Evolutionary conservation across 2,888 invertebrate species (phyloP).

Genomic region (Mythimna loreyi): DNA sequence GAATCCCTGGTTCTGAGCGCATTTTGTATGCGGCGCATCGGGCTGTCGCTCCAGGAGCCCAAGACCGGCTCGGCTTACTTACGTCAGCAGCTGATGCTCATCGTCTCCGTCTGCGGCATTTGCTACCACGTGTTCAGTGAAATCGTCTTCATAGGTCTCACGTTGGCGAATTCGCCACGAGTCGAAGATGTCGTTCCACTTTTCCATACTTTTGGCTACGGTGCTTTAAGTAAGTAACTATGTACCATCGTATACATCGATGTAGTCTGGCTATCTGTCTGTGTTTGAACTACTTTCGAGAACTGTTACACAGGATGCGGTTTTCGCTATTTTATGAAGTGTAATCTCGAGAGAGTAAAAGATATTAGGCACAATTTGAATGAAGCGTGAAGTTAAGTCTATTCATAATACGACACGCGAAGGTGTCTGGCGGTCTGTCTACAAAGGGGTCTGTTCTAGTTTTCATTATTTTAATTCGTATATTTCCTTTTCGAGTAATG

Average conservation of each 20-base stretch:
- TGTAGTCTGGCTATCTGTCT: constrained; percentile 53
- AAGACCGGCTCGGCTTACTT: constrained; percentile 68
- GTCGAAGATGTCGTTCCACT: constrained; percentile 87
- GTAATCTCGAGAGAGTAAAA: constrained; percentile 47
- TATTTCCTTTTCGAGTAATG: constrained; percentile 23
- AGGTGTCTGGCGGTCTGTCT: constrained; percentile 19
- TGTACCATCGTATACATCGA: constrained; percentile 55
- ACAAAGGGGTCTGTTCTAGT: background rate
- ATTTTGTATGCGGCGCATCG: constrained; percentile 82
- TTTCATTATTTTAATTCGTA: constrained; percentile 5
- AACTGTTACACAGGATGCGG: constrained; percentile 56
- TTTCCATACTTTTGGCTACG: constrained; percentile 87
- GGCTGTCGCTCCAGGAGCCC: constrained; percentile 78
- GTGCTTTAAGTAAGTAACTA: constrained; percentile 82
- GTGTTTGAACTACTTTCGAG: constrained; percentile 51
- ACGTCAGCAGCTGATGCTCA: constrained; percentile 78
- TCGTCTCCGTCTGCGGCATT: constrained; percentile 76
- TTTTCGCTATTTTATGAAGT: constrained; percentile 49
- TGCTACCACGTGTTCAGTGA: constrained; percentile 87
- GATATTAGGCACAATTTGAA: constrained; percentile 48
- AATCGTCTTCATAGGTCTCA: constrained; percentile 81
- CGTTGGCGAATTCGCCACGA: constrained; percentile 83
- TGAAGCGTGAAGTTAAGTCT: constrained; percentile 47
- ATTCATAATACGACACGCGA: constrained; percentile 34
- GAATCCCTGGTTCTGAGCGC: constrained; percentile 78